Conservation (phyloP, 2,888 invertebrate species). For the Drosophila dives region DNA sequence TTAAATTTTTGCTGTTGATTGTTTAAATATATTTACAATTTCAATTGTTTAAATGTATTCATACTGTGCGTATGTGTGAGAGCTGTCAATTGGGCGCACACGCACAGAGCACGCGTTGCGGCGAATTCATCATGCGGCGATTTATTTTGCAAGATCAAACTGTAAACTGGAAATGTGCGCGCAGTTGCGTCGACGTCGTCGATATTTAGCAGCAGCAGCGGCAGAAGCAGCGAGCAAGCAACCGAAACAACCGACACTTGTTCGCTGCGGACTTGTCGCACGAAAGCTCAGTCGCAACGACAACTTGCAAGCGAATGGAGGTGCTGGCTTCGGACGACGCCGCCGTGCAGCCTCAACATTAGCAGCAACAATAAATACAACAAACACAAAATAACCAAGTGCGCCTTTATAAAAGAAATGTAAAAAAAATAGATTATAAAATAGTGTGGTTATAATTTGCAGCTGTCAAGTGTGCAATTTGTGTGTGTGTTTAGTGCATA, state of each 20-base stretch:
- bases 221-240: constrained; percentile 41
- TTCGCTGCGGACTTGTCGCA: constrained; percentile 74
- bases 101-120: constrained; percentile 35
- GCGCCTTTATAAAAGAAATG: constrained; percentile 70
- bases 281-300: constrained; percentile 85
- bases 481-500: constrained; percentile 39
- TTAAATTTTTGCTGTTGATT: constrained; percentile 36
- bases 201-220: constrained; percentile 17
- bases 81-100: constrained; percentile 46
- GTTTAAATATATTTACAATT: constrained; percentile 40
- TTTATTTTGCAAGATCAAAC: constrained; percentile 32
- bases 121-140: constrained; percentile 43
- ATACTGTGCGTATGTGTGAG: constrained; percentile 6
- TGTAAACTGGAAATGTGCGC: constrained; percentile 66
- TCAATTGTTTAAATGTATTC: constrained; percentile 46
- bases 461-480: constrained; percentile 59
- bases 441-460: constrained; percentile 53
- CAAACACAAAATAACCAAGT: constrained; percentile 50
- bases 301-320: constrained; percentile 85
- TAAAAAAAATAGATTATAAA: constrained; percentile 36
- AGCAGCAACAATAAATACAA: constrained; percentile 50
- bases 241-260: constrained; percentile 80
- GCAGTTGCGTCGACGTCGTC: constrained; percentile 11
- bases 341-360: constrained; percentile 66
- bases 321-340: constrained; percentile 81